phyloP scores from a whole-genome alignment of 2,113 vertebrate genomes.

The Perccottus glenii region DNA sequence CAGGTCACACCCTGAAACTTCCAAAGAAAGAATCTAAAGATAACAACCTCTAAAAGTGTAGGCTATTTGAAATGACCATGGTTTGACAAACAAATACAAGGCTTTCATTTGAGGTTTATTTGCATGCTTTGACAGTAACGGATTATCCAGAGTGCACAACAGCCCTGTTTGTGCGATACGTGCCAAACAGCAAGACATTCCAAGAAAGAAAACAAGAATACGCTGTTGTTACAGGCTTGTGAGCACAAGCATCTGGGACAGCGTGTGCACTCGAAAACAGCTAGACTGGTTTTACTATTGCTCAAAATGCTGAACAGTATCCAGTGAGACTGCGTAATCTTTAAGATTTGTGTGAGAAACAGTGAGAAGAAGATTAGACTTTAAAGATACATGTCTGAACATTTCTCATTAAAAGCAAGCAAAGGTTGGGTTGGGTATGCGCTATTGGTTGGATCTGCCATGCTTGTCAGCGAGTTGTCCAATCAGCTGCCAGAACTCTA shows the following conservation, averaged over 20 bases:
- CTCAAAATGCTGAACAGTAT: slow-evolving; percentile 2
- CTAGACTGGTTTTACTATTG: slow-evolving; percentile 22
- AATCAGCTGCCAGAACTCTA: slow-evolving; percentile 77
- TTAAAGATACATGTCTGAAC: slow-evolving; percentile 12
- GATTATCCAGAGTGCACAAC: background rate
- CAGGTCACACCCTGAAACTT: slow-evolving; percentile 62
- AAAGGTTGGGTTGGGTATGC: background rate
- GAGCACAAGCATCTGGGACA: slow-evolving; percentile 31
- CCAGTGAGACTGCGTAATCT: slow-evolving; percentile 18
- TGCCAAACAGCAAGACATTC: slow-evolving; percentile 12
- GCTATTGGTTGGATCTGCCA: slow-evolving; percentile 65
- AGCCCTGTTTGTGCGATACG: slow-evolving; percentile 2
- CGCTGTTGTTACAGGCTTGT: slow-evolving; percentile 18
- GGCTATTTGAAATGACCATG: background rate
- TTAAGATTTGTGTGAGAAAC: slow-evolving; percentile 1
- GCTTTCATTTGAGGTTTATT: slow-evolving; percentile 9
- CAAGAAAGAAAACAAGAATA: slow-evolving; percentile 15
- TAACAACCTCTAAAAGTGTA: background rate
- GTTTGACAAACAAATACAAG: background rate
- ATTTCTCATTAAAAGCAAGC: slow-evolving; percentile 13
- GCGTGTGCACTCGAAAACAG: slow-evolving; percentile 15
- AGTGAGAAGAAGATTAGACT: background rate
- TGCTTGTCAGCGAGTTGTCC: slow-evolving; percentile 67
- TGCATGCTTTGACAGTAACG: background rate
- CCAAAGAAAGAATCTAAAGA: slow-evolving; percentile 24